Conservation (phyloP, 2,797 vertebrate species). For the Dicrostonyx torquatus region DNA sequence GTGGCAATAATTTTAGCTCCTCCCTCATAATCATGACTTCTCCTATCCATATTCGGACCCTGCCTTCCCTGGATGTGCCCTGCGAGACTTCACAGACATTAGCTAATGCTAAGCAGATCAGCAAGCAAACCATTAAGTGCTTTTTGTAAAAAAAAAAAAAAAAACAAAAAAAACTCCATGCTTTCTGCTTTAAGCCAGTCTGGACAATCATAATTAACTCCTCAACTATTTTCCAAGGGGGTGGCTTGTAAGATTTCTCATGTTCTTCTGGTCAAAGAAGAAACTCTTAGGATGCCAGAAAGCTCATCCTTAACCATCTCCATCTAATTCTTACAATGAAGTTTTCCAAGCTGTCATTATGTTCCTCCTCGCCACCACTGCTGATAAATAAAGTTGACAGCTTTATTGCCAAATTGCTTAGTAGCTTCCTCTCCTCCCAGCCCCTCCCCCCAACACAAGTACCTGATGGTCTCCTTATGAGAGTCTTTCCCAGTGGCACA, state of each 20-base stretch:
- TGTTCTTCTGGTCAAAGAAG: conserved; percentile 31
- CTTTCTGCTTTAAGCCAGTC: conserved; percentile 44
- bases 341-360: conserved; percentile 46
- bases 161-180: neutral
- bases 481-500: neutral
- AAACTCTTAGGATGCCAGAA: conserved; percentile 54
- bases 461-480: neutral
- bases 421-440: neutral
- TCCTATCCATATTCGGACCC: conserved; percentile 67
- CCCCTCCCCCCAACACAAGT: neutral
- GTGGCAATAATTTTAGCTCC: conserved; percentile 33
- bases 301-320: conserved; percentile 40
- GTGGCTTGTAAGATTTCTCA: conserved; percentile 40
- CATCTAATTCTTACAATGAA: conserved; percentile 45
- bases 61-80: conserved; percentile 49
- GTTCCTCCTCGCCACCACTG: neutral
- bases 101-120: conserved; percentile 73
- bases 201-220: conserved; percentile 60
- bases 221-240: neutral
- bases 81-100: conserved; percentile 65
- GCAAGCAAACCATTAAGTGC: conserved; percentile 62
- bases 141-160: neutral
- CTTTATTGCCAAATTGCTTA: conserved; percentile 40
- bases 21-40: conserved; percentile 67
- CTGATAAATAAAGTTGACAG: conserved; percentile 61